phyloP scores from a whole-genome alignment of 1,140 invertebrate species.

The Bombus ignitus region DNA sequence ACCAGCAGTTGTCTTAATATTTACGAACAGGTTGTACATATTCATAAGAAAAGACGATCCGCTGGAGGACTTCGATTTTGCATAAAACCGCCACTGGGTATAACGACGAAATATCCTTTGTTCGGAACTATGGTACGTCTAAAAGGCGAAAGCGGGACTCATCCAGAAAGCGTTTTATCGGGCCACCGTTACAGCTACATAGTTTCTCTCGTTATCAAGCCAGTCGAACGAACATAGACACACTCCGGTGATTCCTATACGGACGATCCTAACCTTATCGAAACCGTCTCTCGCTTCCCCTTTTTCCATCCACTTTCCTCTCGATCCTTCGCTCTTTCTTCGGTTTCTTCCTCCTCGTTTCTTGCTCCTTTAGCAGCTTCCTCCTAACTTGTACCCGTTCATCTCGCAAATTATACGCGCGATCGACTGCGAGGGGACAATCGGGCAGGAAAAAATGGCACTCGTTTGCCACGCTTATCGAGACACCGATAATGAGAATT shows the following conservation, averaged over 20 bases:
- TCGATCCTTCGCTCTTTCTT: background rate
- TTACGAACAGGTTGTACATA: background rate
- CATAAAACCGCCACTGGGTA: background rate
- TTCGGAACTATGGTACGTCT: background rate
- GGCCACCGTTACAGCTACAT: conserved; percentile 10
- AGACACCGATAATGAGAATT: conserved; percentile 50
- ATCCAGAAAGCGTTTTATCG: conserved; percentile 40
- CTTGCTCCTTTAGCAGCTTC: background rate
- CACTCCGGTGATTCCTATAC: conserved; percentile 54
- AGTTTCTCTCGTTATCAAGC: conserved; percentile 58
- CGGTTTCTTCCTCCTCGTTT: background rate
- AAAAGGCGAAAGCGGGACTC: background rate
- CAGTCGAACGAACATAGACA: conserved; percentile 31
- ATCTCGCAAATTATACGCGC: conserved; percentile 64
- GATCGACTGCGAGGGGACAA: conserved; percentile 55
- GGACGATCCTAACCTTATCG: conserved; percentile 61
- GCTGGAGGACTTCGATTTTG: background rate
- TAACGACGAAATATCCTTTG: background rate
- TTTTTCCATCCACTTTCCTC: background rate
- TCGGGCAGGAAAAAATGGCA: conserved; percentile 51
- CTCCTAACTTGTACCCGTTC: conserved; percentile 23
- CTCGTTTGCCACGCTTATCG: conserved; percentile 57
- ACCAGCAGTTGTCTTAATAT: background rate
- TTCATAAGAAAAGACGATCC: background rate
- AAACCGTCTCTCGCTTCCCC: conserved; percentile 11